These are phyloP conservation scores for Aurelia sp. DNA, from an alignment of 30 jellyfish, hydroid and myxozoan genomes.

Conservation along the genomic window DNA sequence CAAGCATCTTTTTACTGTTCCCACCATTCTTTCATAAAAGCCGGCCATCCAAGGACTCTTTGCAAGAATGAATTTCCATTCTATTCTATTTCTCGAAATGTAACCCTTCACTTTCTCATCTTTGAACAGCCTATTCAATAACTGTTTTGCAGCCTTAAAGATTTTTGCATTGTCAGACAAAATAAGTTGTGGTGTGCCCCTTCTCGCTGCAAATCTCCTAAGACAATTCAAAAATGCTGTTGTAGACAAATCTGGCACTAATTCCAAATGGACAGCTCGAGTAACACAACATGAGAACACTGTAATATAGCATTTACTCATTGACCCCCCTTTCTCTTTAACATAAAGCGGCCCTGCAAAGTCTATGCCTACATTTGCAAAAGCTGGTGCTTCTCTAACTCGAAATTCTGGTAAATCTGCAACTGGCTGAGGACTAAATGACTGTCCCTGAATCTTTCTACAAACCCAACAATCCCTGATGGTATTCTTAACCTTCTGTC, in stretches of 20 bases:
- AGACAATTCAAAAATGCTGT: constrained; percentile 23
- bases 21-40: constrained; percentile 6
- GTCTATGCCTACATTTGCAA: background rate
- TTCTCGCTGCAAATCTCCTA: constrained; percentile 26
- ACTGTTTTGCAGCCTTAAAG: constrained; percentile 30
- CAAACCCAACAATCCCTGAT: constrained; percentile 12
- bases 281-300: constrained; percentile 28
- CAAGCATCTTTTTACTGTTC: constrained; percentile 10
- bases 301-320: constrained; percentile 18
- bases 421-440: constrained; percentile 14
- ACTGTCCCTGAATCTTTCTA: background rate
- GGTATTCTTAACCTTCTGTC: background rate
- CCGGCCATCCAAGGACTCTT: constrained; percentile 7
- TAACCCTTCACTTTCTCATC: background rate
- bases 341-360: constrained; percentile 61
- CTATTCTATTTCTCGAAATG: background rate
- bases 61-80: background rate
- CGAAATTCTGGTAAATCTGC: constrained; percentile 57
- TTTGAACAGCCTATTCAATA: background rate
- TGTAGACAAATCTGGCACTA: constrained; percentile 17
- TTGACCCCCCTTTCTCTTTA: constrained; percentile 3
- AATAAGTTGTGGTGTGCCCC: constrained; percentile 31
- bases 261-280: constrained; percentile 53
- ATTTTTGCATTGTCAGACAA: constrained; percentile 60
- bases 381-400: constrained; percentile 29